phyloP scores from a whole-genome alignment of 2,113 vertebrate genomes.

The Propithecus coquereli region DNA sequence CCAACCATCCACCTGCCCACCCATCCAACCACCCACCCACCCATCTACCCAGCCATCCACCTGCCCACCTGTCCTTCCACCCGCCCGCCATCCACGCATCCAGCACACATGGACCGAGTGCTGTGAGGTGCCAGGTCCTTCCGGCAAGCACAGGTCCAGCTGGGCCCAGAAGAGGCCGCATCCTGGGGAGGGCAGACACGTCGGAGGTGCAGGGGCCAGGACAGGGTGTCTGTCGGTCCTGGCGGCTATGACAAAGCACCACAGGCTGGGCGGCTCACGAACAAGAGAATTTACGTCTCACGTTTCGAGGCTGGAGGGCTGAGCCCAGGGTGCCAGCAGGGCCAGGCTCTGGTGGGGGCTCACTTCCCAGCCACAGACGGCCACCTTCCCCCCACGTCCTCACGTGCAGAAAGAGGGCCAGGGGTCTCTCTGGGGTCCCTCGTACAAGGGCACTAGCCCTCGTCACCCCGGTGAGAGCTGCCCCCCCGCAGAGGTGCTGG shows the following conservation, averaged over 20 bases:
- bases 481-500: no score
- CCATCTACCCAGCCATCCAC: fast-evolving
- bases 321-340: no score
- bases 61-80: no score
- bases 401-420: not conserved
- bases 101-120: not conserved
- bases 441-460: not conserved
- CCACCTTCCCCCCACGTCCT: no score
- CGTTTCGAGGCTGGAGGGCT: not conserved
- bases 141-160: not conserved
- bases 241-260: no score
- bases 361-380: no score
- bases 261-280: not conserved
- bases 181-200: not conserved
- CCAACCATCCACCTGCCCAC: no score
- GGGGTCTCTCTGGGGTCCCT: not conserved
- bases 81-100: not conserved
- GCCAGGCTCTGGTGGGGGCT: not conserved
- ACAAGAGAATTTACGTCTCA: not conserved
- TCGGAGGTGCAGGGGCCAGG: not conserved
- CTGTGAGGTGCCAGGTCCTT: not conserved
- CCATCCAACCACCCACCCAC: no score
- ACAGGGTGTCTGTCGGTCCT: not conserved
- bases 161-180: not conserved
- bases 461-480: no score